Conservation (phyloP, 2,888 invertebrate genomes). For the Drosophila paramelanica region DNA sequence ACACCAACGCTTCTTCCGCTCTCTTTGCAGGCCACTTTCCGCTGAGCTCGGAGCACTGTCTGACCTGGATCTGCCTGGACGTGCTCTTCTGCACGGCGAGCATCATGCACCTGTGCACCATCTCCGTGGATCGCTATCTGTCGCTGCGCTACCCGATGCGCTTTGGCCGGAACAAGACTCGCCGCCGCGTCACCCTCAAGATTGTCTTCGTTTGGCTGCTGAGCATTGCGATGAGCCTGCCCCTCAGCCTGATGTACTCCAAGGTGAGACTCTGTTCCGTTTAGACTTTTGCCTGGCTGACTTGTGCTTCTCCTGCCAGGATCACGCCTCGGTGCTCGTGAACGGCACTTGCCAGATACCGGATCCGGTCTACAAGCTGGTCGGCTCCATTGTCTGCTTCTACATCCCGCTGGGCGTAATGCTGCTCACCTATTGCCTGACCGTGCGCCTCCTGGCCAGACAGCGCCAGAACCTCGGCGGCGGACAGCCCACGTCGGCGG, state of each 20-base stretch:
- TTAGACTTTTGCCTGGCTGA: not conserved
- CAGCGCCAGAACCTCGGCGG: conserved; percentile 91
- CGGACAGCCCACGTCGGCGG: conserved; percentile 69
- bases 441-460: conserved; percentile 93
- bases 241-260: conserved; percentile 94
- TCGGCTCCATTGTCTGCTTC: conserved; percentile 97
- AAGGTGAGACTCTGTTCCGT: conserved; percentile 87
- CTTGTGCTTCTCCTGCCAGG: conserved; percentile 85
- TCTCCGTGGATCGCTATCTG: conserved; percentile 97
- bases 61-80: conserved; percentile 97
- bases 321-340: conserved; percentile 92
- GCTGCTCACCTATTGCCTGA: conserved; percentile 97
- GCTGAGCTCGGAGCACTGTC: conserved; percentile 92
- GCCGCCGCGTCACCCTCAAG: conserved; percentile 93
- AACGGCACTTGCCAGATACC: conserved; percentile 94
- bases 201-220: conserved; percentile 97
- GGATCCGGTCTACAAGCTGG: conserved; percentile 94
- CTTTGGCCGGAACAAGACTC: conserved; percentile 95
- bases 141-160: conserved; percentile 97
- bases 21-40: conserved; percentile 92
- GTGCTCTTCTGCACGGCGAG: conserved; percentile 98
- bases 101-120: conserved; percentile 98
- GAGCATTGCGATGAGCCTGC: conserved; percentile 96
- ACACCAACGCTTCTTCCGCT: not conserved
- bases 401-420: conserved; percentile 98